Evolutionary conservation across 2,888 invertebrate species (phyloP).

Genomic region (Rosalia funebris): DNA sequence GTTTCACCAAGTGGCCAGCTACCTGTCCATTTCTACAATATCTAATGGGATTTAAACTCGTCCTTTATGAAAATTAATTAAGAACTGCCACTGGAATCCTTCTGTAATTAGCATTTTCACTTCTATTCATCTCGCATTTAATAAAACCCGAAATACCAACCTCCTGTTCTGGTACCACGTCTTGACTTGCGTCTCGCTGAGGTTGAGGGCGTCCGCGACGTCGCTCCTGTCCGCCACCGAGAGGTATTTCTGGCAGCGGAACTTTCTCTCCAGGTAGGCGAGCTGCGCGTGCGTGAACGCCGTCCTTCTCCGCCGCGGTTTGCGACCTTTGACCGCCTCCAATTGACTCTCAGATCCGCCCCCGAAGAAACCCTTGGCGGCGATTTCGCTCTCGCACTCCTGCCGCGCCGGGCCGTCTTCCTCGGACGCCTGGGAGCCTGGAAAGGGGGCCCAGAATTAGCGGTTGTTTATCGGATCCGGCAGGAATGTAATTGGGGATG

Average conservation of each 20-base stretch:
- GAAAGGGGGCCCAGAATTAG: not conserved
- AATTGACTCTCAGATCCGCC: constrained; percentile 49
- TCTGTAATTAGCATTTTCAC: too few relatives aligned
- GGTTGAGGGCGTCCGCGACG: constrained; percentile 88
- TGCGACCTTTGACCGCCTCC: constrained; percentile 69
- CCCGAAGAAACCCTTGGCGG: constrained; percentile 18
- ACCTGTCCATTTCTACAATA: too few relatives aligned
- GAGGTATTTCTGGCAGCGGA: constrained; percentile 92
- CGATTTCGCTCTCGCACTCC: constrained; percentile 2
- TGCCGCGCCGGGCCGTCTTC: not conserved
- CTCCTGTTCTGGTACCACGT: constrained; percentile 94
- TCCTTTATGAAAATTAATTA: too few relatives aligned
- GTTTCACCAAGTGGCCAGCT: too few relatives aligned
- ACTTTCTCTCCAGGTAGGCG: constrained; percentile 90
- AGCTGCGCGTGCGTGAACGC: constrained; percentile 95
- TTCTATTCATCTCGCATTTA: too few relatives aligned
- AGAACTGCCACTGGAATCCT: too few relatives aligned
- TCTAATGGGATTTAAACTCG: too few relatives aligned
- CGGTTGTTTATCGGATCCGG: not conserved
- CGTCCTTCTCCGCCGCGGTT: constrained; percentile 85
- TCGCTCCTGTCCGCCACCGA: constrained; percentile 93
- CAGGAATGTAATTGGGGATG: not conserved
- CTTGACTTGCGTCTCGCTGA: constrained; percentile 95
- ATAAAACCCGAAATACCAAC: too few relatives aligned
- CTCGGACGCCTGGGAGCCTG: constrained; percentile 10